Evolutionary conservation across 30 jellyfish, hydroid and myxozoan genomes (phyloP).

Genomic region (Hydractinia symbiolongicarpus): DNA sequence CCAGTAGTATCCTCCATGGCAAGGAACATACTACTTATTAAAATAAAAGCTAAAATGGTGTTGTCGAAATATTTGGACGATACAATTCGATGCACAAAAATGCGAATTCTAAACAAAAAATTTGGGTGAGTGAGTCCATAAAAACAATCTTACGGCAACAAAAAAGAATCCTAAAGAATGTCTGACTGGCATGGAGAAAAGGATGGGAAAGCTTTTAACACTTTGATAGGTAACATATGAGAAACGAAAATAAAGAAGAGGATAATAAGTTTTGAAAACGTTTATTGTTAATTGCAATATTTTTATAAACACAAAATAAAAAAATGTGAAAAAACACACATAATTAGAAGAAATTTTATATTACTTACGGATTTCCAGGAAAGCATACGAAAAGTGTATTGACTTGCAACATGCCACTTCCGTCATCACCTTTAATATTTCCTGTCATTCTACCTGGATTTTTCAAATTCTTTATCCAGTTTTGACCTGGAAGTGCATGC

Average conservation of each 20-base stretch:
- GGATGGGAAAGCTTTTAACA: too few relatives aligned
- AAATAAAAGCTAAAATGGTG: conserved; percentile 61
- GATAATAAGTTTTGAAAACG: too few relatives aligned
- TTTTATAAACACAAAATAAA: neutral
- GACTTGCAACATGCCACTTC: conserved; percentile 62
- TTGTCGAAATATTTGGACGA: conserved; percentile 77
- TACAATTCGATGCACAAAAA: conserved; percentile 66
- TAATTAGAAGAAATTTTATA: neutral
- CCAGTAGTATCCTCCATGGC: conserved; percentile 77
- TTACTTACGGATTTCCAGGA: conserved; percentile 89
- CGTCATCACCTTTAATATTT: conserved; percentile 17
- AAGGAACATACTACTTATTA: conserved; percentile 86
- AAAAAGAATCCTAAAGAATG: too few relatives aligned
- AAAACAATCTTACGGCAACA: too few relatives aligned
- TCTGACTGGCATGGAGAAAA: too few relatives aligned
- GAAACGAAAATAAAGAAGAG: too few relatives aligned
- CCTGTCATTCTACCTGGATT: conserved; percentile 99
- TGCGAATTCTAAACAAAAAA: conserved; percentile 43
- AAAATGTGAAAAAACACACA: neutral
- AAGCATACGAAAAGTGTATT: conserved; percentile 81
- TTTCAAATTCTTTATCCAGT: conserved; percentile 73
- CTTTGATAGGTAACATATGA: too few relatives aligned
- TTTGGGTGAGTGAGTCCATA: too few relatives aligned
- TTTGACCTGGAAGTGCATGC: conserved; percentile 89
- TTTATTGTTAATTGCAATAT: too few relatives aligned